Base-by-base conservation (phyloP, 2,797 vertebrate species). In the Hapalemur alaotrensis region DNA sequence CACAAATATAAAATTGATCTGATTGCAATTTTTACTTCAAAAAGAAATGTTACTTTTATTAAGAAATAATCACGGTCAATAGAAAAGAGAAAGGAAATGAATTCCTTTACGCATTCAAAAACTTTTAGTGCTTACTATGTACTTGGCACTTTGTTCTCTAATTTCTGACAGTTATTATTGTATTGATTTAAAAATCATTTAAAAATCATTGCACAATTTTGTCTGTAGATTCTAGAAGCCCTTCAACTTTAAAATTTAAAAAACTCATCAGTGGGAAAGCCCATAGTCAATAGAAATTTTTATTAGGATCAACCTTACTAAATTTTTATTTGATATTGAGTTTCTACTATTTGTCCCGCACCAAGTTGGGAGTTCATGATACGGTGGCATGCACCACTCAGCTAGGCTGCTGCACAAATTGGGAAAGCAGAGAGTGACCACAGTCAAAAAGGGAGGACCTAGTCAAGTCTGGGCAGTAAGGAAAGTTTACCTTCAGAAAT, bases 361-460 rank as follows among this genome's bases (percentile, higher is more conserved):
- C 1, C 48, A 2, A 67, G 2, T 15, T 28, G 1, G 0, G 10
- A 43, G 4, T 2, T 87, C 25, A 43, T 4, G 7, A 69, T 79
- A 9, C 2, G 25, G 14, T 78, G 7, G 4, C 20, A 69, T n/a
- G 3, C 13, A 9, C 5, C 1, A 61, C 4, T 5, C 5, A 17
- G 48, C 0, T n/a, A 30, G 23, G 14, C 3, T 76, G 8, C 7
- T 54, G 7, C 8, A 43, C 4, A 75, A 28, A 50, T 12, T 22
- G 11, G 15, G 3, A 85, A 72, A 65, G 4, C 3, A 30, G 3
- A 50, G 1, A 2, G 1, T 32, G 28, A 17, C 12, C 32, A 35
- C 2, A 10, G 5, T 57, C 1, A 48, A 30, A 82, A 82, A 18
- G 25, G 3, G 3, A 79, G 17, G 0, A 13, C 0, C 4, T 73